Evolutionary conservation across 2,797 vertebrate species (phyloP).

Genomic region (Phylloscopus collybita): DNA sequence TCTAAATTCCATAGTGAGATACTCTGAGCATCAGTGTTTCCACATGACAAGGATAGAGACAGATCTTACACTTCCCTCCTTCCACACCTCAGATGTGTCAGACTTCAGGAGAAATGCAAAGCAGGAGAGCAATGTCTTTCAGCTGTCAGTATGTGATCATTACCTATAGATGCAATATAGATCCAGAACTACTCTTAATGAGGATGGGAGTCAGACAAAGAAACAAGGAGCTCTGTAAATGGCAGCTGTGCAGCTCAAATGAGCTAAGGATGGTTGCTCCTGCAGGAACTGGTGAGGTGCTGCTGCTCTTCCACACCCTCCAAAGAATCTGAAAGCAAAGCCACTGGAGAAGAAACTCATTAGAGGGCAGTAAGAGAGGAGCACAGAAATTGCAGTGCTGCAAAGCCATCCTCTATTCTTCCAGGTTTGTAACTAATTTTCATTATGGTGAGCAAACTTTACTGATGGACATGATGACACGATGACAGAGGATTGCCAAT

Average conservation of each 20-base stretch:
- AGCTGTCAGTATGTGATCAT: not conserved
- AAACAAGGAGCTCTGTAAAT: not conserved
- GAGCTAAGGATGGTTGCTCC: not conserved
- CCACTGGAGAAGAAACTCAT: not conserved
- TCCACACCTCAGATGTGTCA: slow-evolving; percentile 20
- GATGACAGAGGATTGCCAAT: not conserved
- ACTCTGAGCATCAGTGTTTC: not conserved
- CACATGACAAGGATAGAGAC: not conserved
- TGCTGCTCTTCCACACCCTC: not conserved
- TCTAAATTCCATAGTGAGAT: not conserved
- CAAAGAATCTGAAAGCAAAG: not conserved
- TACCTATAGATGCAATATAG: not conserved
- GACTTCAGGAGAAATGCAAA: slow-evolving; percentile 28
- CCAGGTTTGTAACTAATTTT: not conserved
- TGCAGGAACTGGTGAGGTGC: not conserved
- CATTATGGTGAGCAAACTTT: not conserved
- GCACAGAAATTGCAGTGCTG: not conserved
- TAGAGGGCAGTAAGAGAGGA: not conserved
- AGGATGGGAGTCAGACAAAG: not conserved
- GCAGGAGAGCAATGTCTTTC: not conserved
- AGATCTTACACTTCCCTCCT: slow-evolving; percentile 5
- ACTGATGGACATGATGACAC: not conserved
- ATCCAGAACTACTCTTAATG: not conserved
- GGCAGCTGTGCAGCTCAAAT: not conserved
- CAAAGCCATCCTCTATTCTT: not conserved